These are phyloP conservation scores for Pemphigus obesinymphae DNA, from an alignment of 1,140 invertebrate genomes.

Conservation along the genomic window DNA sequence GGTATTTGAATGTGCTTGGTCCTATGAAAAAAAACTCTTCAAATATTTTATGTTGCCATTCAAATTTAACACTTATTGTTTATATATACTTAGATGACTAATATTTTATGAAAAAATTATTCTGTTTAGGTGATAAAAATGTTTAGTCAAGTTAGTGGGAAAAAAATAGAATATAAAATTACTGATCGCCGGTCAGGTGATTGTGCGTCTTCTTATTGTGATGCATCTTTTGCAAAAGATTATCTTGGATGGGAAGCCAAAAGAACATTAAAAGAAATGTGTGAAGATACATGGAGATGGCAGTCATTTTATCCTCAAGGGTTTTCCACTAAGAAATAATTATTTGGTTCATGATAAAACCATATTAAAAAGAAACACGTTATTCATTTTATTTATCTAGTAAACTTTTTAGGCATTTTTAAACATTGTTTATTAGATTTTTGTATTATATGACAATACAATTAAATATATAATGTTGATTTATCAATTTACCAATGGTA, in stretches of 20 bases:
- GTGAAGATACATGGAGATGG: conserved; percentile 89
- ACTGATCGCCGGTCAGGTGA: conserved; percentile 75
- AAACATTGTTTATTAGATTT: background rate
- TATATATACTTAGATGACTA: no score
- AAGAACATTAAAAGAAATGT: conserved; percentile 80
- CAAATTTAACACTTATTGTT: no score
- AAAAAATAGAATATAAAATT: conserved; percentile 70
- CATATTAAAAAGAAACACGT: background rate
- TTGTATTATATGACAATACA: background rate
- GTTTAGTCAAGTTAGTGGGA: conserved; percentile 74
- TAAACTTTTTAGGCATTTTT: background rate
- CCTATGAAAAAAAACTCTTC: no score
- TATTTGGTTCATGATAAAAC: background rate
- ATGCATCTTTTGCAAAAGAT: conserved; percentile 67
- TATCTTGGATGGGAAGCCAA: conserved; percentile 80
- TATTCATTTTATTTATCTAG: background rate
- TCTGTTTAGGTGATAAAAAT: conserved; percentile 63
- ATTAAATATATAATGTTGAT: background rate
- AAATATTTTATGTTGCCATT: no score
- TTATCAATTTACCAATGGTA: background rate
- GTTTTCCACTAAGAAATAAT: conserved; percentile 50
- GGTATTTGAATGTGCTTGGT: no score
- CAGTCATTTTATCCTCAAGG: conserved; percentile 83
- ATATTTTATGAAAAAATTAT: background rate
- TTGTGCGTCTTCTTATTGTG: conserved; percentile 81